Evolutionary conservation across 2,797 vertebrate species (phyloP), one percentile per base, ranked within the genome.

Genomic region (Coregonus suidteri): DNA sequence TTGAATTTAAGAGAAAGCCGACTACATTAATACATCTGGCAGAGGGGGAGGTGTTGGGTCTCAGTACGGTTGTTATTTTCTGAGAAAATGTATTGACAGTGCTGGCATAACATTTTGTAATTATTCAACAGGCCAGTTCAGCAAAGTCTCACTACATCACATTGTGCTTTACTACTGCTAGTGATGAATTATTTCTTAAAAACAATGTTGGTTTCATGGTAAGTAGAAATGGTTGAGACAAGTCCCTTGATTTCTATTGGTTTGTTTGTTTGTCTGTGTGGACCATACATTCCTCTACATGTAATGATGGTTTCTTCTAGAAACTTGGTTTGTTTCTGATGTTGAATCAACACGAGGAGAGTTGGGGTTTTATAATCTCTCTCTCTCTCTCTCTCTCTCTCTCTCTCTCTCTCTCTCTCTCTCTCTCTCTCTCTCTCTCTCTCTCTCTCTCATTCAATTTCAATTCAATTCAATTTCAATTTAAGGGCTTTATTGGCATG

Each of bases 1-100:
- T 92, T 93, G 91, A 92, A 94, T 94, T 93, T 94, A 91, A 93
- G 89, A 94, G 90, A 93, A 91, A 92, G 88, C 85, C 90, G 90
- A 90, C 84, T 90, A 85, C 91, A 90, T 75, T 91, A 89, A 93
- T 89, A 88, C 85, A 88, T 90, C 83, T 90, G 81, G 78, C 74
- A 80, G 74, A 66, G 75, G 75, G 64, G 41, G 47, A 69, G 74
- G 78, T 75, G 84, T 81, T 41, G 54, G 37, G 59, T 51, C 52
- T 18, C 75, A 76, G 37, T 81, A 80, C 70, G 86, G 78, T 83
- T 81, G 87, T 88, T 86, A 85, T 89, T 84, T 89, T 88, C 53
- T 20, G 66, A 76, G 77, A 88, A 90, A 89, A 84, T 79, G 75
- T 80, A 87, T 85, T 86, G 84, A 90, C 78, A 87, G 79, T 83